Percentiles rank a stretch among this genome's conserved stretches.
phyloP scores from a whole-genome alignment of 2,797 vertebrate species.

The Diglossa cyanea region DNA sequence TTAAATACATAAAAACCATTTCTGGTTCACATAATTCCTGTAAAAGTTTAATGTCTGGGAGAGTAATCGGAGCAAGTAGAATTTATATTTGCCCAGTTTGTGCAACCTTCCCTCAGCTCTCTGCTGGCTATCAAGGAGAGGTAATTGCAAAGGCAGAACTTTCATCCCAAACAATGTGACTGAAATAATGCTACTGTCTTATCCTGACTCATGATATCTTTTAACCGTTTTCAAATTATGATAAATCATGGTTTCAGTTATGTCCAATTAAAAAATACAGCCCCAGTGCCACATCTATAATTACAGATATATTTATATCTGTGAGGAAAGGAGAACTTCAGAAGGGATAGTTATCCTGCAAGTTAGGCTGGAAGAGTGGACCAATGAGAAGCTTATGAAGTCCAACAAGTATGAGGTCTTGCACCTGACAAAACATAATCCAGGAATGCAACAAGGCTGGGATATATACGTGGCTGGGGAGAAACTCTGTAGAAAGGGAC shows the following conservation, averaged over 20 bases:
- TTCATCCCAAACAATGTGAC: neutral
- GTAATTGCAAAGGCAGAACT: neutral
- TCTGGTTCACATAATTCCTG: neutral
- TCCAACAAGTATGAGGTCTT: neutral
- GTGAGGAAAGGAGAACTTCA: neutral
- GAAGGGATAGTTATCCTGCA: neutral
- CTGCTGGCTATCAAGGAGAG: neutral
- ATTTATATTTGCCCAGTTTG: neutral
- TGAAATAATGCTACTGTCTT: neutral
- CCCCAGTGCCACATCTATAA: accelerated
- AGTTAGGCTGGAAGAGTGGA: neutral
- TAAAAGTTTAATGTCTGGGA: neutral
- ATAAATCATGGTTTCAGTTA: neutral
- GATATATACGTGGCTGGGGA: neutral
- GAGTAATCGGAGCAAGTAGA: neutral
- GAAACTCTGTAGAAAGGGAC: neutral
- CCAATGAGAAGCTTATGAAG: neutral
- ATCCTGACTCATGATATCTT: neutral
- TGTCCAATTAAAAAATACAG: neutral
- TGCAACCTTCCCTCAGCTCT: neutral
- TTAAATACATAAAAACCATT: neutral
- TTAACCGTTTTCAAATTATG: neutral
- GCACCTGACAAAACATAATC: neutral
- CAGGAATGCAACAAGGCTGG: neutral
- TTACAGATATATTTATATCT: no score